These are phyloP conservation scores for Bombus superbus DNA, from an alignment of 1,140 invertebrate species.

Conservation along the genomic window DNA sequence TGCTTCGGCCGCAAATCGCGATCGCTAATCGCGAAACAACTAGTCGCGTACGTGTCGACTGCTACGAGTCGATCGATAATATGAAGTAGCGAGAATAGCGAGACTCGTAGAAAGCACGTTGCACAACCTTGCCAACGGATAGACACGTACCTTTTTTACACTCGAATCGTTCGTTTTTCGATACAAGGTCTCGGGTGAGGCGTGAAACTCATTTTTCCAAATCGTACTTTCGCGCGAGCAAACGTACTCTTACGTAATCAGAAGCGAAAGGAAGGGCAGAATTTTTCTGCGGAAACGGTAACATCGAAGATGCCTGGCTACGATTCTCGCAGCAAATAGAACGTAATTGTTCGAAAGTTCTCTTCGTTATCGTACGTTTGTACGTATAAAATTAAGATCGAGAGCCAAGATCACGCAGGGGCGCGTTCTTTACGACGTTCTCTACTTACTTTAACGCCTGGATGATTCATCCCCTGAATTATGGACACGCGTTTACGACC, in stretches of 20 bases:
- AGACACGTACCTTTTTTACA: conserved; percentile 20
- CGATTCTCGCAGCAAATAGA: background rate
- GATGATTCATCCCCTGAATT: background rate
- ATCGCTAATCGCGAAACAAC: conserved; percentile 60
- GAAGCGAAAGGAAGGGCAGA: background rate
- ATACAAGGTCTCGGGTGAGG: background rate
- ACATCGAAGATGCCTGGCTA: background rate
- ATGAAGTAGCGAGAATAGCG: conserved; percentile 41
- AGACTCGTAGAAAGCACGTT: conserved; percentile 56
- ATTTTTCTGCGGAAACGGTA: background rate
- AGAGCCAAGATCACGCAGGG: too few relatives aligned
- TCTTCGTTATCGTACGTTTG: too few relatives aligned
- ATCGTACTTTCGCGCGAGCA: background rate
- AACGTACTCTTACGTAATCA: background rate
- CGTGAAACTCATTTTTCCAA: background rate
- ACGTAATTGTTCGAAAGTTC: too few relatives aligned
- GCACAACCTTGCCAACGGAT: conserved; percentile 32
- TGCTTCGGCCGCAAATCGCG: conserved; percentile 51
- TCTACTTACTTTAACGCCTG: too few relatives aligned
- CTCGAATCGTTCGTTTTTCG: conserved; percentile 7
- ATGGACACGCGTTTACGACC: background rate
- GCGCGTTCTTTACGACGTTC: too few relatives aligned
- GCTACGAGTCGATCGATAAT: conserved; percentile 58
- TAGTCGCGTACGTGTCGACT: conserved; percentile 29
- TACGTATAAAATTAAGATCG: too few relatives aligned